Conservation (phyloP, 1,140 invertebrate genomes). For the Bradysia coprophila region DNA sequence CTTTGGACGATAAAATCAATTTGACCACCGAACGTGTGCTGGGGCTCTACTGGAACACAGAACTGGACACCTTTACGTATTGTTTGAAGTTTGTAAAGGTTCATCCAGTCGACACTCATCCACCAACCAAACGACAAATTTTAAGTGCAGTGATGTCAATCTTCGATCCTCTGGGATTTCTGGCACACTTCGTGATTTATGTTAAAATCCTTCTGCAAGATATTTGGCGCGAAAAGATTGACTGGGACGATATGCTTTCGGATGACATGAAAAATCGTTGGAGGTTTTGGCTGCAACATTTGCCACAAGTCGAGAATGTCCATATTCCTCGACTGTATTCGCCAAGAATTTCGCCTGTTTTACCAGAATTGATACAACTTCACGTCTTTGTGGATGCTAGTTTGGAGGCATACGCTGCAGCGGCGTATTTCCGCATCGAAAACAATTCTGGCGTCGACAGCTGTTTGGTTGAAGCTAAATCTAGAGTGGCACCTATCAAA, state of each 20-base stretch:
- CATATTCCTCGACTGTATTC: constrained; percentile 9
- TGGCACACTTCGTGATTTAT: constrained; percentile 6
- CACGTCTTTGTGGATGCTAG: constrained; percentile 6
- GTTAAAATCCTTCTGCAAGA: constrained; percentile 10
- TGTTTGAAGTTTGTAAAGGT: constrained; percentile 2
- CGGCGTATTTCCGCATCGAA: constrained; percentile 2
- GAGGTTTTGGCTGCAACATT: constrained; percentile 3
- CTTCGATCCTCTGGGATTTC: constrained; percentile 11
- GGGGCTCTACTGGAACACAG: constrained; percentile 4
- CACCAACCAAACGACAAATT: constrained; percentile 4
- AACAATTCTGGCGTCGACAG: not conserved
- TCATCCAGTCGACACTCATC: constrained; percentile 4
- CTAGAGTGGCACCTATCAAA: constrained; percentile 18
- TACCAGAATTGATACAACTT: not conserved
- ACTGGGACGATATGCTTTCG: constrained; percentile 8
- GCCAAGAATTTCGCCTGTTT: not conserved
- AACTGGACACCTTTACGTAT: constrained; percentile 5
- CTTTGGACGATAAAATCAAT: not conserved
- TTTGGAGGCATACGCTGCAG: not conserved
- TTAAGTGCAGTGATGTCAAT: constrained; percentile 9
- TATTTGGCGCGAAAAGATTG: constrained; percentile 6
- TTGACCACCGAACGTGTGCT: constrained; percentile 3
- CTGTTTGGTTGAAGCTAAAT: constrained; percentile 10
- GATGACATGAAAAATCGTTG: constrained; percentile 2
- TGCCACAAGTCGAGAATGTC: constrained; percentile 9